Base-by-base conservation (phyloP, 2,113 vertebrate species). In the Sapajus apella region DNA sequence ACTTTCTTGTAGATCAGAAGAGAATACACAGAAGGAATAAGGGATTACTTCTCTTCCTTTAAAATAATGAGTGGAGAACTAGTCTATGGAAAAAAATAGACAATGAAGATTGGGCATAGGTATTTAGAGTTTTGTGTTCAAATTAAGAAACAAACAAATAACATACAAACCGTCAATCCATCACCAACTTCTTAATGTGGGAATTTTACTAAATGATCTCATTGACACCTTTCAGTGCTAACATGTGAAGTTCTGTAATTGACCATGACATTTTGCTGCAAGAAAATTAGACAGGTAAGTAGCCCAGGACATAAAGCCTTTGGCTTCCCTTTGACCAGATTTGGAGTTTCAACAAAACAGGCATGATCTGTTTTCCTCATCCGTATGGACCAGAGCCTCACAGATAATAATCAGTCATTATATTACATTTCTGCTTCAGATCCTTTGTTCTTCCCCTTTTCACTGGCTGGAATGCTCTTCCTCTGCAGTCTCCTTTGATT, bases 101-200 rank as follows among this genome's bases (percentile, higher is more conserved):
- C 25, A 40, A 18, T 77, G 43, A 89, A 95, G 73, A 83, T 11
- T 68, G 52, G 52, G n/a, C 50, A 17, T 27, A 73, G 43, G 11
- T 90, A 47, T 73, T 96, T 90, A 93, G 23, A 79, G 17, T 58
- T 93, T 77, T 90, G 5, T 94, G 27, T 86, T 81, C 32, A 77
- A 82, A 68, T 79, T 68, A 45, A 93, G 81, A 90, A 87, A 87
- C 1, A 73, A 75, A 55, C 17, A 47, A 85, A 73, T 35, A 89
- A 45, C n/a, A 52, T 73, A 45, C 45, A 76, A 45, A 9, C 23
- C 6, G 6, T 75, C 35, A 83, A 70, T 25, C 50, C 84, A 17
- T 25, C 52, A 79, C 52, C 70, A 50, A 64, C 2, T 89, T 64
- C 21, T 18, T 64, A n/a, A 25, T 83, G 4, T 45, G 4, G 30